phyloP scores from a whole-genome alignment of 2,888 invertebrate species.

The Rosalia funebris region DNA sequence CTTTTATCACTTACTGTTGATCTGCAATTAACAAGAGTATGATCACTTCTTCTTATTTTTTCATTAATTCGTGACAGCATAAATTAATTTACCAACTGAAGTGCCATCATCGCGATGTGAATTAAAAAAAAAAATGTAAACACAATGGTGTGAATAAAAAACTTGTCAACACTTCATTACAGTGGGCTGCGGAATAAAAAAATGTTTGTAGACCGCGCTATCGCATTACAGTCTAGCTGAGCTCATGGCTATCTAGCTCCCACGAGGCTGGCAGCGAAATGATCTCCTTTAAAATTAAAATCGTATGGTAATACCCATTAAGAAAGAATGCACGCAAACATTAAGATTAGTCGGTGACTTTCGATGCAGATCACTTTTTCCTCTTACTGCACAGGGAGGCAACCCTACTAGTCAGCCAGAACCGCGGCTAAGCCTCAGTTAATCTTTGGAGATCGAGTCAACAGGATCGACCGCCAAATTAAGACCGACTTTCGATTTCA shows the following conservation, averaged over 20 bases:
- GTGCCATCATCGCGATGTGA: too few relatives aligned
- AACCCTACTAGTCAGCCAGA: conserved; percentile 41
- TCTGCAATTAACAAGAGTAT: too few relatives aligned
- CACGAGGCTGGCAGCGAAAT: not conserved
- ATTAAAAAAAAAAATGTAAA: not conserved
- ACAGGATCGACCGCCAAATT: conserved; percentile 50
- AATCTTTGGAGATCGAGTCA: conserved; percentile 52
- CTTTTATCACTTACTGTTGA: too few relatives aligned
- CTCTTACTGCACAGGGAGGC: conserved; percentile 38
- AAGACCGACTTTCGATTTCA: conserved; percentile 52
- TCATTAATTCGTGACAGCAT: too few relatives aligned
- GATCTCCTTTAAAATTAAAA: not conserved
- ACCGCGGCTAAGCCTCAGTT: conserved; percentile 46
- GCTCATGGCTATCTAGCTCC: not conserved
- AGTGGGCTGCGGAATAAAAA: not conserved
- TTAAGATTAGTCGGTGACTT: conserved; percentile 18
- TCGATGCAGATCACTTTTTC: conserved; percentile 35
- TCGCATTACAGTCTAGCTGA: too few relatives aligned
- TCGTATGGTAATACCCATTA: conserved; percentile 2
- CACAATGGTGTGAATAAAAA: not conserved
- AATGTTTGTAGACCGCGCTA: not conserved
- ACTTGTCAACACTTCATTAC: not conserved
- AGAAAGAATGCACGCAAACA: conserved; percentile 17
- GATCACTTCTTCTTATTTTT: too few relatives aligned
- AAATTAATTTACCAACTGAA: too few relatives aligned